These are phyloP conservation scores for Ciconia maguari DNA, from an alignment of 2,113 vertebrate species.

Conservation along the genomic window DNA sequence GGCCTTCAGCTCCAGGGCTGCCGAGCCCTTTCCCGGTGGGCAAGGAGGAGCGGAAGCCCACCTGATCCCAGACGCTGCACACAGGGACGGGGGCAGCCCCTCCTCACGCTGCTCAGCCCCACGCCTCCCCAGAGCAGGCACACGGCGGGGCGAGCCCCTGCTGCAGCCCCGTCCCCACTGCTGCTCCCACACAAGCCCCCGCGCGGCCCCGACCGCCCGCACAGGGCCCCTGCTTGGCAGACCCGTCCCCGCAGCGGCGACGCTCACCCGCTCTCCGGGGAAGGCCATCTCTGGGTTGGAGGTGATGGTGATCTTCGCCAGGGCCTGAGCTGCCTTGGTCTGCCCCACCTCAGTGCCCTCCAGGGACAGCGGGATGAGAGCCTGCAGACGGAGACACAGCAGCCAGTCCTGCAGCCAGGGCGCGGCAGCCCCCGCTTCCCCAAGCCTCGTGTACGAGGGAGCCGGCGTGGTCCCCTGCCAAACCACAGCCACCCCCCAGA, in stretches of 20 bases:
- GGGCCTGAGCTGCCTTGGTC: conserved; percentile 91
- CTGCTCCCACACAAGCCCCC: neutral
- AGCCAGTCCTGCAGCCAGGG: neutral
- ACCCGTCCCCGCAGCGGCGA: accelerated
- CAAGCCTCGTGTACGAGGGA: accelerated
- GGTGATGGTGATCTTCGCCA: conserved; percentile 96
- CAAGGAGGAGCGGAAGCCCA: neutral
- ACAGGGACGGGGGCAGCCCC: neutral
- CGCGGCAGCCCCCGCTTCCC: neutral
- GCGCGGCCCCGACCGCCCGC: neutral
- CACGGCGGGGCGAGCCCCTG: neutral
- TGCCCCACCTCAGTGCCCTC: conserved; percentile 91
- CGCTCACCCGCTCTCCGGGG: conserved; percentile 89
- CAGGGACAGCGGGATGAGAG: conserved; percentile 88
- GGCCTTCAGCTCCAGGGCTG: neutral
- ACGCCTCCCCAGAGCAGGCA: neutral
- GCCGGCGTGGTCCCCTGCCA: neutral
- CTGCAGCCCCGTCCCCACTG: neutral
- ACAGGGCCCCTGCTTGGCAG: neutral
- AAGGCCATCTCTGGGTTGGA: conserved; percentile 95
- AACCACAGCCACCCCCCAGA: neutral
- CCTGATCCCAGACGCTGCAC: too few relatives aligned
- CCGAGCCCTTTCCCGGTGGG: neutral
- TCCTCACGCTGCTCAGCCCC: neutral
- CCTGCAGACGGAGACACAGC: conserved; percentile 63